Evolutionary conservation across 2,888 invertebrate genomes (phyloP).

Genomic region (Halictus ligatus): DNA sequence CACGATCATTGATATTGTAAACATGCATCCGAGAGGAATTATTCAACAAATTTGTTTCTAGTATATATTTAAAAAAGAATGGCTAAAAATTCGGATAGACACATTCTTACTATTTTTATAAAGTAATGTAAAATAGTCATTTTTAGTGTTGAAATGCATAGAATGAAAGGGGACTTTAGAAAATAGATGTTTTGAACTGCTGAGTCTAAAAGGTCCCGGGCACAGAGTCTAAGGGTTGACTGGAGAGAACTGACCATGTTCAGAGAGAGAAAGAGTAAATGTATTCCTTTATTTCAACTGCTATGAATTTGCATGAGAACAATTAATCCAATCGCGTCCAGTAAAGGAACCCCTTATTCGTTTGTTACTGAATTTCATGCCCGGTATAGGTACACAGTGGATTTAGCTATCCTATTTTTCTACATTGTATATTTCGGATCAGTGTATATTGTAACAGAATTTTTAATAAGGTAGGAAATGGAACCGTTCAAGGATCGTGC

Average conservation of each 20-base stretch:
- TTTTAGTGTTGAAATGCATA: neutral
- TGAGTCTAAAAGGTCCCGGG: neutral
- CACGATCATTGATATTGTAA: neutral
- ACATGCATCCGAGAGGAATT: neutral
- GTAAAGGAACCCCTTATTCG: slow-evolving; percentile 24
- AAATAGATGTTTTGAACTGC: neutral
- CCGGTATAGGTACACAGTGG: slow-evolving; percentile 48
- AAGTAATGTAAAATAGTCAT: neutral
- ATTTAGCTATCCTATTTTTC: slow-evolving; percentile 80
- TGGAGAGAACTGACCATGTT: slow-evolving; percentile 3
- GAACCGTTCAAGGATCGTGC: slow-evolving; percentile 30
- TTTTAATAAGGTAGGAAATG: slow-evolving; percentile 18
- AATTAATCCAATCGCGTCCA: slow-evolving; percentile 16
- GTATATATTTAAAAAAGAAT: neutral
- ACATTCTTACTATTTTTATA: neutral
- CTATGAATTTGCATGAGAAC: slow-evolving; percentile 21
- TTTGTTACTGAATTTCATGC: slow-evolving; percentile 53
- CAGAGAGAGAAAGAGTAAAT: slow-evolving; percentile 9
- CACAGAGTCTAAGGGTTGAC: neutral
- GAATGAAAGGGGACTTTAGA: neutral
- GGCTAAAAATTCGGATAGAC: neutral
- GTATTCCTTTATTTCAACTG: slow-evolving; percentile 30
- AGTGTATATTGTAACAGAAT: slow-evolving; percentile 43
- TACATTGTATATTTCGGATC: slow-evolving; percentile 76
- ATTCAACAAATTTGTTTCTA: no score